These are phyloP conservation scores for Thalassophryne amazonica DNA, from an alignment of 2,797 vertebrate genomes.

Conservation along the genomic window DNA sequence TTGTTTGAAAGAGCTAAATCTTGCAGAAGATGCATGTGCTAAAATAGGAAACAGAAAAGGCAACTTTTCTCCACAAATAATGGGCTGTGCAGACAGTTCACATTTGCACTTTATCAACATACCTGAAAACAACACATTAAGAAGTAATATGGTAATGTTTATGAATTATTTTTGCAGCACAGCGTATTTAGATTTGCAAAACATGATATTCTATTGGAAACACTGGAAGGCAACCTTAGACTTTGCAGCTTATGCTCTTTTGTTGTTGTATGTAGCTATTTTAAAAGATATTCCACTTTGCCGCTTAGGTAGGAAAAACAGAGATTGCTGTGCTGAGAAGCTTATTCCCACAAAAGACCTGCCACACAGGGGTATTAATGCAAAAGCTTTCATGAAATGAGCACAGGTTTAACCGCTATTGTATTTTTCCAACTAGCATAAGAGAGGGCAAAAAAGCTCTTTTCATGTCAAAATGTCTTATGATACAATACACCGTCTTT, in stretches of 20 bases:
- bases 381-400: slow-evolving; percentile 28
- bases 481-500: slow-evolving; percentile 1
- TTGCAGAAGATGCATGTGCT: no score
- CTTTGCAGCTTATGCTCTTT: neutral
- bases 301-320: neutral
- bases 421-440: slow-evolving; percentile 8
- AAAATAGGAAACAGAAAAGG: no score
- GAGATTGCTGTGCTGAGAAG: neutral
- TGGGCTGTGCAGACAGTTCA: neutral
- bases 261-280: neutral
- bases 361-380: slow-evolving; percentile 2
- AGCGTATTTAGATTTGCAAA: slow-evolving; percentile 2
- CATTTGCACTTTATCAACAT: slow-evolving; percentile 20
- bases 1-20: slow-evolving; percentile 36
- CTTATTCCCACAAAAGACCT: slow-evolving; percentile 25
- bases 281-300: neutral
- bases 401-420: slow-evolving; percentile 28
- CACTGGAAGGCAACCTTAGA: neutral
- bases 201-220: neutral
- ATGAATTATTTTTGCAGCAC: slow-evolving; percentile 28
- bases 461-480: slow-evolving; percentile 23
- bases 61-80: slow-evolving; percentile 10
- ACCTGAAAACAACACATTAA: no score
- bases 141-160: slow-evolving; percentile 34
- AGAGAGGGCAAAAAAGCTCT: slow-evolving; percentile 3